A percentile compares a stretch with the other conserved stretches of the same genome.
Conservation (phyloP, 2,797 vertebrate genomes). For the Hippoglossus hippoglossus region DNA sequence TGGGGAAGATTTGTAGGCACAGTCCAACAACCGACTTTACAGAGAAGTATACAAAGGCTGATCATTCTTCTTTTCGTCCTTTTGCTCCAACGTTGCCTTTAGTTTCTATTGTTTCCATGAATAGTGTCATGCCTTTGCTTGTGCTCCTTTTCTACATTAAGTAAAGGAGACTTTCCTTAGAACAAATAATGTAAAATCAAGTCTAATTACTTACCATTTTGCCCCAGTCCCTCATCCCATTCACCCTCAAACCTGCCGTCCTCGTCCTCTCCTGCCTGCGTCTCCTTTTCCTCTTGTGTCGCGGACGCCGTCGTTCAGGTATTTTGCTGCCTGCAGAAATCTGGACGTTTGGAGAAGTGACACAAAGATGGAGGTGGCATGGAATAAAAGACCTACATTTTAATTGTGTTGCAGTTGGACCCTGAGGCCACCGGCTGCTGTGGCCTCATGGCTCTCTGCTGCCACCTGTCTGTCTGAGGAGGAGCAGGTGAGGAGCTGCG, state of each 20-base stretch:
- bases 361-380: constrained; percentile 63
- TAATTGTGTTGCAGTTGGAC: constrained; percentile 66
- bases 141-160: not conserved
- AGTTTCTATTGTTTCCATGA: not conserved
- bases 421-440: constrained; percentile 43
- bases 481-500: constrained; percentile 3
- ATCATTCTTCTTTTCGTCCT: not conserved
- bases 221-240: constrained; percentile 20
- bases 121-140: not conserved
- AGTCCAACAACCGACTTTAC: constrained; percentile 7
- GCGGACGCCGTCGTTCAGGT: constrained; percentile 16
- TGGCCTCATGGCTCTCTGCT: constrained; percentile 88
- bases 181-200: constrained; percentile 25
- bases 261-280: constrained; percentile 10
- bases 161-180: not conserved
- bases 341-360: constrained; percentile 57
- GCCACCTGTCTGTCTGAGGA: constrained; percentile 93
- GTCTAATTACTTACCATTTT: constrained; percentile 50
- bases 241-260: constrained; percentile 5
- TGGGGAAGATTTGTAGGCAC: constrained; percentile 18
- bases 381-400: constrained; percentile 71
- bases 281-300: constrained; percentile 13
- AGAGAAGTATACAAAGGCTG: not conserved
- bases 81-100: not conserved
- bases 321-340: constrained; percentile 43